These are phyloP conservation scores for Masticophis lateralis DNA, from an alignment of 2,797 vertebrate genomes.

Conservation along the genomic window DNA sequence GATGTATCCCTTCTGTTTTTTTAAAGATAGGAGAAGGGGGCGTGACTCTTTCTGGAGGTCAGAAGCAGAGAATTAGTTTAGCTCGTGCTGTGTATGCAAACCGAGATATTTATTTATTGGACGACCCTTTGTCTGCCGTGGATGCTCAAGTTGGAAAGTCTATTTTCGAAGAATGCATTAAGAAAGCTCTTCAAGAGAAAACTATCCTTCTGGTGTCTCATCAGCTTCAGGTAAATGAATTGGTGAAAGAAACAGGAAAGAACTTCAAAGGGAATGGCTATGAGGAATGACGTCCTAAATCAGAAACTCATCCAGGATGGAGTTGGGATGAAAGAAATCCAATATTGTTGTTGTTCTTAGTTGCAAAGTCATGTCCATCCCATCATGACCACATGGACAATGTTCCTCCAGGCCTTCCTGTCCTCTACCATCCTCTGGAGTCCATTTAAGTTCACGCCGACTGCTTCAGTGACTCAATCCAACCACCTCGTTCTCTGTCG, in stretches of 20 bases:
- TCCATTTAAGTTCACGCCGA: too few species aligned
- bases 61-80: slow-evolving; percentile 81
- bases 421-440: too few species aligned
- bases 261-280: neutral
- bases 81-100: slow-evolving; percentile 77
- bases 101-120: slow-evolving; percentile 77
- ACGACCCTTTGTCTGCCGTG: slow-evolving; percentile 79
- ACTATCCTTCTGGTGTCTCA: slow-evolving; percentile 77
- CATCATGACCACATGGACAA: too few species aligned
- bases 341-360: too few species aligned
- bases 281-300: neutral
- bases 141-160: slow-evolving; percentile 78
- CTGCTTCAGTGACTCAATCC: too few species aligned
- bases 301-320: neutral
- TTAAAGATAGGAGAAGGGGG: slow-evolving; percentile 77
- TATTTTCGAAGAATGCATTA: slow-evolving; percentile 80
- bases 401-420: too few species aligned
- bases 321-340: neutral
- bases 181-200: slow-evolving; percentile 74
- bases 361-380: too few species aligned
- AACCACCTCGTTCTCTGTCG: too few species aligned
- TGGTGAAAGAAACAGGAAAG: neutral
- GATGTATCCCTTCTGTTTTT: slow-evolving; percentile 3
- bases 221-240: slow-evolving; percentile 76
- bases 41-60: slow-evolving; percentile 80